Conservation (phyloP, 2,888 invertebrate species). For the Phragmatobia fuliginosa region DNA sequence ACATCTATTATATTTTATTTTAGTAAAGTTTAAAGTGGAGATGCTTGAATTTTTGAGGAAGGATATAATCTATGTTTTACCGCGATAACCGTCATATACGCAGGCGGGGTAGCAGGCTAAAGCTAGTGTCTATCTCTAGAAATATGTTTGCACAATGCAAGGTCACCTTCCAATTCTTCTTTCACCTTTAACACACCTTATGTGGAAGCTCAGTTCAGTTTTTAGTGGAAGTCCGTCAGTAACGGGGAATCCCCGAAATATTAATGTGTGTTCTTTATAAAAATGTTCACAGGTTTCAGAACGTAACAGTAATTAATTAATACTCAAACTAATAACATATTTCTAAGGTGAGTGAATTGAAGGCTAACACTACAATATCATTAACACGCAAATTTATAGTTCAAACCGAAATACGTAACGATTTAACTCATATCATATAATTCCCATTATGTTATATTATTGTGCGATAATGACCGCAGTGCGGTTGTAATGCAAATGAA, state of each 20-base stretch:
- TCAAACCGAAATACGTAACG: neutral
- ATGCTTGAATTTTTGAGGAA: too few relatives aligned
- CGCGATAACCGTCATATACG: too few relatives aligned
- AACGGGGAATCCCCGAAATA: neutral
- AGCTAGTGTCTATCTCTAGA: too few relatives aligned
- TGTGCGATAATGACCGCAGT: slow-evolving; percentile 5
- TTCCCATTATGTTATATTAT: neutral
- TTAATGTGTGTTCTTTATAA: neutral
- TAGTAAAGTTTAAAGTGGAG: too few relatives aligned
- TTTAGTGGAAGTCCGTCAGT: neutral
- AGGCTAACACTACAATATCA: neutral
- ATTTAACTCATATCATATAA: neutral
- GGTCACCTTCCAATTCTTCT: too few relatives aligned
- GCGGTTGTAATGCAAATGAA: slow-evolving; percentile 4
- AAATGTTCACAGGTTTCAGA: neutral
- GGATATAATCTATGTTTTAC: too few relatives aligned
- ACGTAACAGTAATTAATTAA: neutral
- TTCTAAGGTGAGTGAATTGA: neutral
- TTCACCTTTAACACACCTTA: too few relatives aligned
- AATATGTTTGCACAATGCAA: too few relatives aligned
- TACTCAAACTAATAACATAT: neutral
- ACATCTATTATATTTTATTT: too few relatives aligned
- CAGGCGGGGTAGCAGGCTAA: too few relatives aligned
- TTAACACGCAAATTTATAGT: neutral
- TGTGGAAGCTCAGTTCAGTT: neutral